Evolutionary conservation across 1,140 invertebrate species (phyloP), one percentile per base, ranked within the genome.

Genomic region (Lordiphosa collinella): DNA sequence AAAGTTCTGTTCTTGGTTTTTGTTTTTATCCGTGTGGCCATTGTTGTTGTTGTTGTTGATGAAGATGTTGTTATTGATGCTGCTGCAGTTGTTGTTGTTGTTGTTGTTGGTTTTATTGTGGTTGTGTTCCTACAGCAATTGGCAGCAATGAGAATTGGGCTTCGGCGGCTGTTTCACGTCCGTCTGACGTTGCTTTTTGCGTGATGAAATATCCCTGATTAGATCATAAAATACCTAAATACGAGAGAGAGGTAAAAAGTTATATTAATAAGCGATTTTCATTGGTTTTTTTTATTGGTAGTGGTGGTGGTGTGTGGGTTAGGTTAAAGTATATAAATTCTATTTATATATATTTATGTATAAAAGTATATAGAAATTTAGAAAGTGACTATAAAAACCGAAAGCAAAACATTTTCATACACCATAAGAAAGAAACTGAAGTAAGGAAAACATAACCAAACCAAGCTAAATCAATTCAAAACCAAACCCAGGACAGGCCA

Each of bases 121-220:
- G 31, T 47, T 50, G 29, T 50, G 29, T 31, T 53, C 37, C 80
- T 89, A 89, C 75, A 89, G 74, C 86, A 89, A 75, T 89, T 89
- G 88, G 87, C 88, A 89, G 88, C 88, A 89, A 75, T 72, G 86
- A 80, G 87, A 79, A 68, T 85, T 82, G 61, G 87, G 64, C 72
- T 89, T 88, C 67, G 75, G 70, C 68, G 84, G 86, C 87, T 86
- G 75, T 86, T 76, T 85, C 49, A 86, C 84, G 68, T 87, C 88
- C 56, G 74, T 88, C 73, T 87, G 87, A 79, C 87, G 88, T 65
- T 87, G 86, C 67, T 89, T 89, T 75, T 89, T 89, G 67, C 87
- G 87, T 66, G 88, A 82, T 86, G 88, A 89, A 66, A 89, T 89
- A 86, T 89, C 88, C 80, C 86, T 89, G 87, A 89, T 89, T 64